Percentiles rank a stretch among this genome's conserved stretches.
phyloP scores from a whole-genome alignment of 2,888 invertebrate species.

The Hedychridium roseum region DNA sequence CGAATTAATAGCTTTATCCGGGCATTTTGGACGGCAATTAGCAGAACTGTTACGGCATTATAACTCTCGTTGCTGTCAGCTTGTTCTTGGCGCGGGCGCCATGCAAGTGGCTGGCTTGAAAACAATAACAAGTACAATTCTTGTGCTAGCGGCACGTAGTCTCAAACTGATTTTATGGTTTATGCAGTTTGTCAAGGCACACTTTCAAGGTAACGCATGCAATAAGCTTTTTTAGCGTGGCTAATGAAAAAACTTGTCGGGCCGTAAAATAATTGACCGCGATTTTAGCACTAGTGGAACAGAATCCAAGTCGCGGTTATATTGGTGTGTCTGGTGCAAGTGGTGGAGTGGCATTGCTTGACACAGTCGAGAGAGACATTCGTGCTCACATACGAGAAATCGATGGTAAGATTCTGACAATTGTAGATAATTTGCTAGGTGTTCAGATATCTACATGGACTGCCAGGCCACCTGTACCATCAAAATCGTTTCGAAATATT shows the following conservation, averaged over 20 bases:
- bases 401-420: constrained; percentile 87
- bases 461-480: constrained; percentile 94
- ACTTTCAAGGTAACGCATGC: constrained; percentile 68
- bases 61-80: constrained; percentile 89
- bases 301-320: constrained; percentile 49
- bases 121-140: constrained; percentile 93
- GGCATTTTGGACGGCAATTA: constrained; percentile 83
- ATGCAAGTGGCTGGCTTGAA: constrained; percentile 92
- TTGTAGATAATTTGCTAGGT: constrained; percentile 86
- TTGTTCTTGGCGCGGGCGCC: constrained; percentile 96
- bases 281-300: constrained; percentile 50
- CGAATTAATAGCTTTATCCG: constrained; percentile 79
- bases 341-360: constrained; percentile 65
- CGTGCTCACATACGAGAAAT: constrained; percentile 92
- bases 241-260: constrained; percentile 57
- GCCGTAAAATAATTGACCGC: neutral
- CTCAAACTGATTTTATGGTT: constrained; percentile 84
- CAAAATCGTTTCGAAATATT: constrained; percentile 86
- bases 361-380: constrained; percentile 80
- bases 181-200: constrained; percentile 75
- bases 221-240: constrained; percentile 61
- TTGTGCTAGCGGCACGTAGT: constrained; percentile 86
- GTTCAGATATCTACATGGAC: constrained; percentile 89
- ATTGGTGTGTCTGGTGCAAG: constrained; percentile 45
- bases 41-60: constrained; percentile 89